phyloP scores from a whole-genome alignment of 2,797 vertebrate species.

The Chelmon rostratus region DNA sequence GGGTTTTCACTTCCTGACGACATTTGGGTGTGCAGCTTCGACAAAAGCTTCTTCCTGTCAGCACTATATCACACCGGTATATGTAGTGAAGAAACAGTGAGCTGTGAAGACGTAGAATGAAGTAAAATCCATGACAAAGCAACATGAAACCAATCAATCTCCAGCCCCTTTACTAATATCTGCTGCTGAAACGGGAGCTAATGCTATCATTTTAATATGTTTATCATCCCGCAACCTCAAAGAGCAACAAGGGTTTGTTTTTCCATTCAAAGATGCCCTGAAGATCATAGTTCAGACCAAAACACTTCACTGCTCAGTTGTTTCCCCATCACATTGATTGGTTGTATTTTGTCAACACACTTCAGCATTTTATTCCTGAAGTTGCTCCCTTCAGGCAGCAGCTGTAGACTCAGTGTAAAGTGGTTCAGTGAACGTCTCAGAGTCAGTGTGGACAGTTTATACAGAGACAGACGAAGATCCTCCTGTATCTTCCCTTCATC shows the following conservation, averaged over 20 bases:
- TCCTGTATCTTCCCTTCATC: neutral
- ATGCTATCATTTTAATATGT: neutral
- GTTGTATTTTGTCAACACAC: conserved; percentile 9
- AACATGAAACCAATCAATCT: too few species aligned
- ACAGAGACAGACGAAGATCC: neutral
- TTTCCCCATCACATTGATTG: neutral
- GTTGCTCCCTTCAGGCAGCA: neutral
- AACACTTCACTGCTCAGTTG: neutral
- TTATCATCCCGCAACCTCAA: neutral
- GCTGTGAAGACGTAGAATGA: neutral
- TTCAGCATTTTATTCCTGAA: neutral
- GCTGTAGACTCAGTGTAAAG: neutral
- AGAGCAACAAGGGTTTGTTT: neutral
- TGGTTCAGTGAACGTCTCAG: neutral
- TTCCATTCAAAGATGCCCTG: neutral
- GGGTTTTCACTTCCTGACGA: conserved; percentile 70
- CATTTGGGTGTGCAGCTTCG: conserved; percentile 16
- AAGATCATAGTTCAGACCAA: neutral
- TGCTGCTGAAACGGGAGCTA: neutral
- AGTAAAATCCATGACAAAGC: neutral
- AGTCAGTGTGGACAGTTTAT: neutral
- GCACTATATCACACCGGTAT: neutral
- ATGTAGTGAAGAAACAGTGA: neutral
- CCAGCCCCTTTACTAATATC: neutral
- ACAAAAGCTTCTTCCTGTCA: conserved; percentile 54